Evolutionary conservation across 2,113 vertebrate species (phyloP).

Genomic region (Podarcis raffonei): DNA sequence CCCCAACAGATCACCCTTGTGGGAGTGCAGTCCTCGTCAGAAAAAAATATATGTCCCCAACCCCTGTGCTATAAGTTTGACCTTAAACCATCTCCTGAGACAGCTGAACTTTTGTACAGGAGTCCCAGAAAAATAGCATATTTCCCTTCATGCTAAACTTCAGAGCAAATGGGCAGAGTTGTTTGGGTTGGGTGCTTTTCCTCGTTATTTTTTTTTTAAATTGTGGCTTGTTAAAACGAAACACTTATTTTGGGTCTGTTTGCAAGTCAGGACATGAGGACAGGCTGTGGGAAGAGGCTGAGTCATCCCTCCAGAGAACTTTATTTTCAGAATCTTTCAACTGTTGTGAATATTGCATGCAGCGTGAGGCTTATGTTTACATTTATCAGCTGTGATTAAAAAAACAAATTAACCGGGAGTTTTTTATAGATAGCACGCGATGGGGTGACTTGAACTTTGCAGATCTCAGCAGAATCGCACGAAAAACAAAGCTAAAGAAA

Average conservation of each 20-base stretch:
- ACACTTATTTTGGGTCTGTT: slow-evolving; percentile 43
- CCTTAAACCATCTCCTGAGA: neutral
- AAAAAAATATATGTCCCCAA: no score
- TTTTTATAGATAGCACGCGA: slow-evolving; percentile 7
- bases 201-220: neutral
- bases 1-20: no score
- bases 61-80: neutral
- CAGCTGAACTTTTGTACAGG: neutral
- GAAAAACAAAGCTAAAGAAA: slow-evolving; percentile 9
- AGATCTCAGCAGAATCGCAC: neutral
- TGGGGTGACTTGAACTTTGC: neutral
- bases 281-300: slow-evolving; percentile 48
- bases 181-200: neutral
- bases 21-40: no score
- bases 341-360: slow-evolving; percentile 34
- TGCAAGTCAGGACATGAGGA: slow-evolving; percentile 46
- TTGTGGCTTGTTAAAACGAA: slow-evolving; percentile 60
- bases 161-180: rapidly evolving
- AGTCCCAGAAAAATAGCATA: no score
- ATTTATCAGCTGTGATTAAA: neutral
- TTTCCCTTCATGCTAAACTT: rapidly evolving
- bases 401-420: neutral
- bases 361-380: slow-evolving; percentile 48
- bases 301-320: slow-evolving; percentile 58
- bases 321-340: slow-evolving; percentile 60